Evolutionary conservation across 2,797 vertebrate species (phyloP).

Genomic region (Eidolon dupreanum): DNA sequence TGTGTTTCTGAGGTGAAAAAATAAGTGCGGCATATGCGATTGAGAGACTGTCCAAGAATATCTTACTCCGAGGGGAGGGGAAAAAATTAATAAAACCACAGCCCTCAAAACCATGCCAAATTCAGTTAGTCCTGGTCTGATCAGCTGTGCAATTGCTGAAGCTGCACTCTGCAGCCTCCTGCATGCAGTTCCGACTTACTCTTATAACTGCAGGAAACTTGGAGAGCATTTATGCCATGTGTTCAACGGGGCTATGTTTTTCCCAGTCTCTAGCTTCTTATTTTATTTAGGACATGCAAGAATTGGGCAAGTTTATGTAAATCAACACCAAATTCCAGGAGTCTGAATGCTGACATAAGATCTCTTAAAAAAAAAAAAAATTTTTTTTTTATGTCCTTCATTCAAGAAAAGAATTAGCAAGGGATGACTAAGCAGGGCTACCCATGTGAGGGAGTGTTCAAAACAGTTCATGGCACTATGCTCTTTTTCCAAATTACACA

Average conservation of each 20-base stretch:
- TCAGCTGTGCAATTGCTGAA: constrained; percentile 63
- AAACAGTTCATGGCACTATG: constrained; percentile 28
- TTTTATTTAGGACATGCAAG: constrained; percentile 39
- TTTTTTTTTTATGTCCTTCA: neutral
- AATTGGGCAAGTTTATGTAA: constrained; percentile 71
- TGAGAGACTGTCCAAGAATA: constrained; percentile 73
- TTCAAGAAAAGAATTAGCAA: constrained; percentile 52
- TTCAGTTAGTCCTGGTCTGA: constrained; percentile 62
- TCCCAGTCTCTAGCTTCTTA: neutral
- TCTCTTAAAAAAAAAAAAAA: neutral
- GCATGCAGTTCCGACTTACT: constrained; percentile 35
- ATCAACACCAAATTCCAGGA: constrained; percentile 76
- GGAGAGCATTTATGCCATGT: neutral
- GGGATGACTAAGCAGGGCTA: neutral
- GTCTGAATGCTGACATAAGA: constrained; percentile 45
- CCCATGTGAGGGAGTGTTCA: neutral
- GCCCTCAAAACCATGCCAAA: constrained; percentile 58
- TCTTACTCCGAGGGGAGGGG: constrained; percentile 37
- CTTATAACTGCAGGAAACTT: constrained; percentile 8
- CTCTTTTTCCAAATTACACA: constrained; percentile 37
- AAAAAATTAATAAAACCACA: constrained; percentile 49
- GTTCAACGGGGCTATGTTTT: neutral
- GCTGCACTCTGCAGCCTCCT: constrained; percentile 44
- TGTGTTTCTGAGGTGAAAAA: constrained; percentile 50
- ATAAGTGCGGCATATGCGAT: constrained; percentile 54